phyloP scores from a whole-genome alignment of 2,113 vertebrate genomes.

The Plotosus lineatus region DNA sequence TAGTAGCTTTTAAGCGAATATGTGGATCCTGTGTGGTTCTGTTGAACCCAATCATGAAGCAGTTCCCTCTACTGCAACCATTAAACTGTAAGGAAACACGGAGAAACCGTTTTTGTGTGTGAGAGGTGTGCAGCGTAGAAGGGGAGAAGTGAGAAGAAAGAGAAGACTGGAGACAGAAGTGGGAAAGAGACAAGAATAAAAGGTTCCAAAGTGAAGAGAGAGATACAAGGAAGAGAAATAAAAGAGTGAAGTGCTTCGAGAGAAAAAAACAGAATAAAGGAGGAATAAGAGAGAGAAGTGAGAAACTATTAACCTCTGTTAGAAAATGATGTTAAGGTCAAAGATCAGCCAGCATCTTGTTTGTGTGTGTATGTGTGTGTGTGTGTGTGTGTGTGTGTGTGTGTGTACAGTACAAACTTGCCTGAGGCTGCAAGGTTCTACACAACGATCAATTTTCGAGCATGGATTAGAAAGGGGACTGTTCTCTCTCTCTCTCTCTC shows the following conservation, averaged over 20 bases:
- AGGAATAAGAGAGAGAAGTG: neutral
- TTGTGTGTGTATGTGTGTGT: conserved; percentile 37
- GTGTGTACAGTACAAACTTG: conserved; percentile 74
- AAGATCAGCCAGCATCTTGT: neutral
- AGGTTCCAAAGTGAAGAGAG: too few relatives aligned
- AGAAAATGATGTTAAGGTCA: neutral
- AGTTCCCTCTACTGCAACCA: neutral
- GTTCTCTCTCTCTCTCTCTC: too few relatives aligned
- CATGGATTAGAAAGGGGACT: conserved; percentile 63
- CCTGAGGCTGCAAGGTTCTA: conserved; percentile 73
- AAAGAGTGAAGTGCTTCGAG: neutral
- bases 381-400: conserved; percentile 48
- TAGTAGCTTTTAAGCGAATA: too few relatives aligned
- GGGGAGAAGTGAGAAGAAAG: neutral
- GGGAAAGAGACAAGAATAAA: neutral
- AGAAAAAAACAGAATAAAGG: neutral
- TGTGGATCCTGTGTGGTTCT: too few relatives aligned
- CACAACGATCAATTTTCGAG: conserved; percentile 76
- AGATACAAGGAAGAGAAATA: neutral
- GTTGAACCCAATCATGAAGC: neutral
- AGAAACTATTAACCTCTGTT: neutral
- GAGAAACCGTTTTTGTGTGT: neutral
- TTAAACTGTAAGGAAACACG: neutral
- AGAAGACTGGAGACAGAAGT: neutral
- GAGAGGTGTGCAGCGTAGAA: too few relatives aligned